phyloP scores from a whole-genome alignment of 1,140 invertebrate species.

The Drosophila funebris region DNA sequence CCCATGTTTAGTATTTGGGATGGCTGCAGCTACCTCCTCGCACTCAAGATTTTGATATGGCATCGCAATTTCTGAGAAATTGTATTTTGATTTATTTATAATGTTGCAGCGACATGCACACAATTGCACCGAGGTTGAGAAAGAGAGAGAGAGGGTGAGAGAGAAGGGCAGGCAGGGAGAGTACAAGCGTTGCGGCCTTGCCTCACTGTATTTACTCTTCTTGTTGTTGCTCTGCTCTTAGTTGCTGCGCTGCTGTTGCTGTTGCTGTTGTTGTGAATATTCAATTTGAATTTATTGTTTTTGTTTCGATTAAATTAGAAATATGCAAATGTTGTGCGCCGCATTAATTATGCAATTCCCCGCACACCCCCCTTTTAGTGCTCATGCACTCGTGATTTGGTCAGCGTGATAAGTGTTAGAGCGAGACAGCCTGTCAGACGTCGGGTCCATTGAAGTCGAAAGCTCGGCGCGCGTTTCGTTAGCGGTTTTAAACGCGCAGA shows the following conservation, averaged over 20 bases:
- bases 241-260: constrained; percentile 18
- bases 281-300: constrained; percentile 59
- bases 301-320: constrained; percentile 83
- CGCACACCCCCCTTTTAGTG: background rate
- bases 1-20: constrained; percentile 54
- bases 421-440: background rate
- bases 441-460: background rate
- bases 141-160: background rate
- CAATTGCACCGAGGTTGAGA: constrained; percentile 32
- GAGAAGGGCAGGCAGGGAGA: background rate
- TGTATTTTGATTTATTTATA: constrained; percentile 84
- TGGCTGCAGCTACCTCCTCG: background rate
- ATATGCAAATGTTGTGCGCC: constrained; percentile 75
- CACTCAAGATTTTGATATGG: constrained; percentile 76
- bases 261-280: constrained; percentile 31
- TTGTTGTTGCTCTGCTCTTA: constrained; percentile 4
- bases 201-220: constrained; percentile 27
- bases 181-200: constrained; percentile 26
- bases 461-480: constrained; percentile 17
- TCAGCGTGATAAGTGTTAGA: constrained; percentile 10
- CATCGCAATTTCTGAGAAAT: constrained; percentile 83
- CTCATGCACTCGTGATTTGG: background rate
- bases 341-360: constrained; percentile 69
- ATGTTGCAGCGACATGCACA: constrained; percentile 81
- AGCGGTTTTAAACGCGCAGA: constrained; percentile 27